These are phyloP conservation scores for Triplophysa dalaica DNA, from an alignment of 2,113 vertebrate species.

Conservation along the genomic window DNA sequence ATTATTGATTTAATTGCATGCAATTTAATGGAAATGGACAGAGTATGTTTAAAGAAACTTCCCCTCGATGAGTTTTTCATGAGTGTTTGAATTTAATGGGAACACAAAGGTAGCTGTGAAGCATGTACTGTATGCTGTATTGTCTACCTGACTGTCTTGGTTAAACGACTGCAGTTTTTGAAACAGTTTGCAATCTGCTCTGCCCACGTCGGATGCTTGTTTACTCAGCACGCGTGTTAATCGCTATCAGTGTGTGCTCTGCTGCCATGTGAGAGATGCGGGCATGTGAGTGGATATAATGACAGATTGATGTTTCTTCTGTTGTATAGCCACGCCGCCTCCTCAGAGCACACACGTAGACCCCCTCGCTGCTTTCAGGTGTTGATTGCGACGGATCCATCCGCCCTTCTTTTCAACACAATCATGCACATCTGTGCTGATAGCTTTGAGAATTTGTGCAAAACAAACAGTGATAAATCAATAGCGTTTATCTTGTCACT, in stretches of 20 bases:
- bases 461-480: background rate
- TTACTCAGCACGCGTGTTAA: slow-evolving; percentile 14
- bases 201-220: background rate
- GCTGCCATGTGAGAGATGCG: background rate
- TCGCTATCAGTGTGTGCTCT: background rate
- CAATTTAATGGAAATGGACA: slow-evolving; percentile 20
- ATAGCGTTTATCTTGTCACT: background rate
- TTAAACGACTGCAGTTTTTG: too few species aligned
- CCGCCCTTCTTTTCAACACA: background rate
- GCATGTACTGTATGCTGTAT: too few species aligned
- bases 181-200: background rate
- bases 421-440: slow-evolving; percentile 11
- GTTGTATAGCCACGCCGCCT: slow-evolving; percentile 6
- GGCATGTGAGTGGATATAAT: slow-evolving; percentile 4
- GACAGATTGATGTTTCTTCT: slow-evolving; percentile 34
- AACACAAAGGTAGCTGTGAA: too few species aligned
- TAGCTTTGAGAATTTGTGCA: background rate
- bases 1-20: slow-evolving; percentile 42
- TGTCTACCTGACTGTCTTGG: background rate
- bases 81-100: too few species aligned
- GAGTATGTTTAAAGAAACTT: slow-evolving; percentile 16
- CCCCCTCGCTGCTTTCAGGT: background rate
- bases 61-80: background rate
- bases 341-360: background rate
- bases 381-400: slow-evolving; percentile 15